These are phyloP conservation scores for Oscheius sp. DNA, from an alignment of 2,888 invertebrate species.

Conservation along the genomic window DNA sequence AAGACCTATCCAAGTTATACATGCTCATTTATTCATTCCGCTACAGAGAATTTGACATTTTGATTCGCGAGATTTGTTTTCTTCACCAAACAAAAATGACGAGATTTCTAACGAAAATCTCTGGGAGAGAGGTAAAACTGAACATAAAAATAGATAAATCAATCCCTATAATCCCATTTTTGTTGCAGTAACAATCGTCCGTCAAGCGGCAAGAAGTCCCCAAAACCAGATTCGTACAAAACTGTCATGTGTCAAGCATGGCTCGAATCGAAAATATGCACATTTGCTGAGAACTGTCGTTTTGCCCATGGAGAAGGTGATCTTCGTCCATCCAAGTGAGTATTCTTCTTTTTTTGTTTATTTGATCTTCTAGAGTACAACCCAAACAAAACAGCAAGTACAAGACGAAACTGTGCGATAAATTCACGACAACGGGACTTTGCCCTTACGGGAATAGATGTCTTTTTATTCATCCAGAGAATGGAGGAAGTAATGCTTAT, in stretches of 20 bases:
- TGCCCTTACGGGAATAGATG: conserved; percentile 68
- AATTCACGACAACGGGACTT: conserved; percentile 68
- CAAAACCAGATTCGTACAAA: conserved; percentile 67
- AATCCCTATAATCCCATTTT: not conserved
- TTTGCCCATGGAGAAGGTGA: conserved; percentile 68
- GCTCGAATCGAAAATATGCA: conserved; percentile 61
- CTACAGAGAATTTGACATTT: no score
- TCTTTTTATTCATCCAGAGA: conserved; percentile 67
- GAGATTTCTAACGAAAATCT: not conserved
- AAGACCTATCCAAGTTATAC: no score
- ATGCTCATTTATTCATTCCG: no score
- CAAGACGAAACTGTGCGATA: conserved; percentile 69
- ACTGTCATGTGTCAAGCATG: conserved; percentile 69
- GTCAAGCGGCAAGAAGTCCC: conserved; percentile 26
- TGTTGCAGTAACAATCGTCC: not conserved
- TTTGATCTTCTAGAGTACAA: conserved; percentile 39
- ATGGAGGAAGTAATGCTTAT: conserved; percentile 48
- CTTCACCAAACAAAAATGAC: not conserved
- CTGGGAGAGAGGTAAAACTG: no score
- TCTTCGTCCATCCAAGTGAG: conserved; percentile 59
- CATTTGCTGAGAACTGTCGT: conserved; percentile 65
- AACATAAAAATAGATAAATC: no score
- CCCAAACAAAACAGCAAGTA: conserved; percentile 64
- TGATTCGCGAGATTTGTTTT: no score
- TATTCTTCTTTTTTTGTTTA: not conserved